Evolutionary conservation across 2,888 invertebrate species (phyloP), one percentile per base, ranked within the genome.

Genomic region (Latrodectus hesperus): DNA sequence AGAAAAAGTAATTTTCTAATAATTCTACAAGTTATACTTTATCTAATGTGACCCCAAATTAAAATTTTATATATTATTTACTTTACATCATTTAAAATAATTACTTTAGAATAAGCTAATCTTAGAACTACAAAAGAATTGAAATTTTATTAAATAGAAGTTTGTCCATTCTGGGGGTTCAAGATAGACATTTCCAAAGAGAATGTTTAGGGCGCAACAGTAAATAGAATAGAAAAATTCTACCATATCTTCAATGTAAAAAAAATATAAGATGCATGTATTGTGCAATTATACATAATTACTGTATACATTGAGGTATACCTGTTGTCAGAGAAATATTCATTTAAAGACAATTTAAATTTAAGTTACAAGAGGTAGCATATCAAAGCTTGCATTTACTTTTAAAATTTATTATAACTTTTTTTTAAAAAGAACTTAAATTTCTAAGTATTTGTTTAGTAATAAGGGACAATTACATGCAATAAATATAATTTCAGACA

Each of bases 401-500:
- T 60, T 60, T 60, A 60, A 60, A 60, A 60, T 60, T 60, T 60
- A 22, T 22, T 22, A 22, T 22, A 38, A 38, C 38, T 38, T 1
- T 38, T 38, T 38, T n/a, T 16, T 11, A 60, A 60, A 60, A 60
- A 60, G 60, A 12, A 16, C 12, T 60, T 60, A 60, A n/a, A 60
- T 16, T 60, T 60, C n/a, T 60, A 60, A 60, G 60, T n/a, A 60
- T 60, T 6, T 60, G 60, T n/a, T 16, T 60, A 60, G n/a, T 60
- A 12, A 68, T 67, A 68, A 71, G 12, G 71, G n/a, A 64, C 73
- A 88, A 52, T 68, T 82, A 74, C 83, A 88, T 83, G 88, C 83
- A 84, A 84, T 80, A 80, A 84, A 84, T 88, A 84, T 88, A 82
- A 82, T 88, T 83, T 88, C 88, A 84, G 84, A 88, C 88, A 88